A percentile compares a stretch with the other conserved stretches of the same genome.
These are phyloP conservation scores for Barypeithes pellucidus DNA, from an alignment of 2,888 invertebrate species.

Conservation along the genomic window DNA sequence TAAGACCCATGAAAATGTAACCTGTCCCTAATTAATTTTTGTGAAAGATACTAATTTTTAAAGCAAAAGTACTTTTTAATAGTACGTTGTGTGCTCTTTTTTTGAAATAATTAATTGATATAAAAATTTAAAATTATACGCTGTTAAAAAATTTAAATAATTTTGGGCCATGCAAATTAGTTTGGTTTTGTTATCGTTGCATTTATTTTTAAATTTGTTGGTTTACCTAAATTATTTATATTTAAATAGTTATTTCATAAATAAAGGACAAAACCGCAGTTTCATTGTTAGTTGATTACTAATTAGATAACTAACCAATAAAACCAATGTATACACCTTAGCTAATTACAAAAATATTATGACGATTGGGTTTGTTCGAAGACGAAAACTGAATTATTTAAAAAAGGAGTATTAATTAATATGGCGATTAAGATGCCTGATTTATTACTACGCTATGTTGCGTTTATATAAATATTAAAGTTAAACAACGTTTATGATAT, in stretches of 20 bases:
- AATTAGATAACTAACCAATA: conserved; percentile 6
- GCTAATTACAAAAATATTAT: conserved; percentile 4
- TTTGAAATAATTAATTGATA: too few relatives aligned
- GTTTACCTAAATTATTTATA: background rate
- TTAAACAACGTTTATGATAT: background rate
- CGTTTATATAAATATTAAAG: background rate
- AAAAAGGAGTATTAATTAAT: background rate
- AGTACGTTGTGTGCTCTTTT: too few relatives aligned
- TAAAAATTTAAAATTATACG: too few relatives aligned
- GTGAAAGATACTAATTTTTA: too few relatives aligned
- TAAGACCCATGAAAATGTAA: too few relatives aligned
- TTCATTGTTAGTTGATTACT: background rate
- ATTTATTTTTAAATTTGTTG: background rate
- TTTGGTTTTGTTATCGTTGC: background rate
- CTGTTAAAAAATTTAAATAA: too few relatives aligned
- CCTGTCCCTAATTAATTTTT: too few relatives aligned
- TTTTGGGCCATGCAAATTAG: too few relatives aligned
- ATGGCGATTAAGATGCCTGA: background rate
- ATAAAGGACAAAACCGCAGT: background rate
- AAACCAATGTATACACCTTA: background rate
- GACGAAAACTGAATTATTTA: background rate
- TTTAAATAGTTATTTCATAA: background rate
- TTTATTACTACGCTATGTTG: background rate
- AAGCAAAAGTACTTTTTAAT: too few relatives aligned
- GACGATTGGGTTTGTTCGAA: background rate